A percentile compares a stretch with the other conserved stretches of the same genome.
phyloP scores from a whole-genome alignment of 2,113 vertebrate species.

The Melanocharis versteri region DNA sequence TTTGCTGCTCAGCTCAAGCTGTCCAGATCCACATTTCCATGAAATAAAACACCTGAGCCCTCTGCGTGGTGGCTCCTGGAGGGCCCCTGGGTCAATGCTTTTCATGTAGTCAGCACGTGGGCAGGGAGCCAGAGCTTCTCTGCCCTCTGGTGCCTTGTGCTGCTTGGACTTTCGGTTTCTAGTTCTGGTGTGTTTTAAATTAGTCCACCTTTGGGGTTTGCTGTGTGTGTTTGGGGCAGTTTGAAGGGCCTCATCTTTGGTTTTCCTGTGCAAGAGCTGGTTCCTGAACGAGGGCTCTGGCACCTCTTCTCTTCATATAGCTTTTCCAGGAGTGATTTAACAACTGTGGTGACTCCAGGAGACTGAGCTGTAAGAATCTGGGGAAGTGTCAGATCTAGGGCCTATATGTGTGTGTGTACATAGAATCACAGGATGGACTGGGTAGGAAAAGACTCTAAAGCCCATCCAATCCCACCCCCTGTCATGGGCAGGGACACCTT shows the following conservation, averaged over 20 bases:
- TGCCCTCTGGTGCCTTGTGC: background rate
- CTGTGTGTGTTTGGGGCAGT: background rate
- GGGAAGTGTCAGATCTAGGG: background rate
- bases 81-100: background rate
- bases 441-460: background rate
- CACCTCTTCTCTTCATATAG: background rate
- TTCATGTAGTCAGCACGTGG: accelerated
- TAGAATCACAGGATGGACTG: background rate
- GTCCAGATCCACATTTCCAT: background rate
- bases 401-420: accelerated
- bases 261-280: background rate
- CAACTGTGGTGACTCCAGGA: background rate
- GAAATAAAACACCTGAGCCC: background rate
- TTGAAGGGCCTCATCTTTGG: background rate
- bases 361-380: background rate
- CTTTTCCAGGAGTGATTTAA: background rate
- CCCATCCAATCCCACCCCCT: background rate
- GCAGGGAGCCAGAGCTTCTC: background rate
- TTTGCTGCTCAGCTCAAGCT: background rate
- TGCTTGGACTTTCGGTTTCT: background rate
- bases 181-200: background rate
- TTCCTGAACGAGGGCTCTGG: background rate
- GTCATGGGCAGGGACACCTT: background rate
- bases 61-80: background rate
- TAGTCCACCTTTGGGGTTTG: background rate